Evolutionary conservation across 2,113 vertebrate genomes (phyloP).

Genomic region (Empidonax traillii): DNA sequence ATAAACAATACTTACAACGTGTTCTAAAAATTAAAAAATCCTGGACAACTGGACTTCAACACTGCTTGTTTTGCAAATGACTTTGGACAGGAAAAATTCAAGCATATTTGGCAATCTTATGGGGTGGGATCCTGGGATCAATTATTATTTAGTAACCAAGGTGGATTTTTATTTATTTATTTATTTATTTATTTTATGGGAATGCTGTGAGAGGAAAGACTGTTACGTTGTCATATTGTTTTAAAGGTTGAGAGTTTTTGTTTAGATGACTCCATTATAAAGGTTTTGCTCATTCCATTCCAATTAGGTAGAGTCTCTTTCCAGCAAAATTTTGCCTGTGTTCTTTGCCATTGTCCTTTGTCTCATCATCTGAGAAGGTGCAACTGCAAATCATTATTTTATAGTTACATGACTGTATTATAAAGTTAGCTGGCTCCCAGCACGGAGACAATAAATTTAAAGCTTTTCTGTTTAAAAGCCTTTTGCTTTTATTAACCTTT

Average conservation of each 20-base stretch:
- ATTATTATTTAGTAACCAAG: slow-evolving; percentile 50
- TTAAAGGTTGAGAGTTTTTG: not conserved
- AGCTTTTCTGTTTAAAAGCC: not conserved
- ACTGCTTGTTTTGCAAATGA: slow-evolving; percentile 39
- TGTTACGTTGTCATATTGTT: slow-evolving; percentile 7
- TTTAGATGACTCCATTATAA: not conserved
- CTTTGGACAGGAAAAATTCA: slow-evolving; percentile 42
- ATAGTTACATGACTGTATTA: not conserved
- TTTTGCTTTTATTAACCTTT: slow-evolving; percentile 34
- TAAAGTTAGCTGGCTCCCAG: slow-evolving; percentile 2
- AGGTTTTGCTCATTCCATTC: slow-evolving; percentile 11
- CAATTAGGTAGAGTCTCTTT: not conserved
- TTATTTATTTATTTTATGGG: not conserved
- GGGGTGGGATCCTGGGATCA: slow-evolving; percentile 27
- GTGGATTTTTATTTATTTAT: not conserved
- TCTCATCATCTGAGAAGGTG: slow-evolving; percentile 28
- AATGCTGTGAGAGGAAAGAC: not conserved
- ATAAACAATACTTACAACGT: slow-evolving; percentile 17
- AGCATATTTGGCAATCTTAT: slow-evolving; percentile 26
- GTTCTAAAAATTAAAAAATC: slow-evolving; percentile 28
- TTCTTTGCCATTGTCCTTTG: not conserved
- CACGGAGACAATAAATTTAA: slow-evolving; percentile 21
- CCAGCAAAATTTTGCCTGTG: not conserved
- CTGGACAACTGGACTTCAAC: slow-evolving; percentile 42
- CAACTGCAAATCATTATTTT: slow-evolving; percentile 20